These are phyloP conservation scores for Ginglymostoma cirratum DNA, from an alignment of 2,113 vertebrate genomes.

Conservation along the genomic window DNA sequence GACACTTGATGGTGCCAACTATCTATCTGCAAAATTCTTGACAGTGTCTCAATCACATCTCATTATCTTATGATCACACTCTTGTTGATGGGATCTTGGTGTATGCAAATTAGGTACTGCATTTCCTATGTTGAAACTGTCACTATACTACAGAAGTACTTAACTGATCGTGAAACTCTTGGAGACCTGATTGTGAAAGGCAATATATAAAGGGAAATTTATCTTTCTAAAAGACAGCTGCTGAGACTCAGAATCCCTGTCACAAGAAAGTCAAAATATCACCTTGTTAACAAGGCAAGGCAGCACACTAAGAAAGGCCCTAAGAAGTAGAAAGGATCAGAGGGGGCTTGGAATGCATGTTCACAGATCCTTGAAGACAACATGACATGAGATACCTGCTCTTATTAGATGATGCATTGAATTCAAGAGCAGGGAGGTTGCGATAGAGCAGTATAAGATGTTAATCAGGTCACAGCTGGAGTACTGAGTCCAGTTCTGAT, in stretches of 20 bases:
- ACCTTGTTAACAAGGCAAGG: neutral
- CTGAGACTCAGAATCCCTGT: neutral
- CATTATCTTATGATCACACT: neutral
- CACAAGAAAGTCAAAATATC: neutral
- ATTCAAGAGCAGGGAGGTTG: too few species aligned
- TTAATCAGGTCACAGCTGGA: too few species aligned
- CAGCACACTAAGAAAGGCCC: too few species aligned
- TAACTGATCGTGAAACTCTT: neutral
- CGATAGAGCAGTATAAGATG: too few species aligned
- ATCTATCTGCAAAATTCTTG: neutral
- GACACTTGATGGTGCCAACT: neutral
- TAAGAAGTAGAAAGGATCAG: too few species aligned
- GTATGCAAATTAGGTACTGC: neutral
- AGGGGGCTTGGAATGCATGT: too few species aligned
- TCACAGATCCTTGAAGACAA: too few species aligned
- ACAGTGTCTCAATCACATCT: neutral
- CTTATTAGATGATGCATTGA: too few species aligned
- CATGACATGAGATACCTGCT: too few species aligned
- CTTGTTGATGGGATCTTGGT: neutral
- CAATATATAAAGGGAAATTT: neutral
- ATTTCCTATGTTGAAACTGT: neutral
- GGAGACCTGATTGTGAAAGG: neutral
- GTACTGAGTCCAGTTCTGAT: too few species aligned
- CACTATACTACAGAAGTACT: neutral
- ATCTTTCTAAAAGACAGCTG: neutral